Base-by-base conservation (phyloP, 2,888 invertebrate species). In the Phymatocera aterrima region DNA sequence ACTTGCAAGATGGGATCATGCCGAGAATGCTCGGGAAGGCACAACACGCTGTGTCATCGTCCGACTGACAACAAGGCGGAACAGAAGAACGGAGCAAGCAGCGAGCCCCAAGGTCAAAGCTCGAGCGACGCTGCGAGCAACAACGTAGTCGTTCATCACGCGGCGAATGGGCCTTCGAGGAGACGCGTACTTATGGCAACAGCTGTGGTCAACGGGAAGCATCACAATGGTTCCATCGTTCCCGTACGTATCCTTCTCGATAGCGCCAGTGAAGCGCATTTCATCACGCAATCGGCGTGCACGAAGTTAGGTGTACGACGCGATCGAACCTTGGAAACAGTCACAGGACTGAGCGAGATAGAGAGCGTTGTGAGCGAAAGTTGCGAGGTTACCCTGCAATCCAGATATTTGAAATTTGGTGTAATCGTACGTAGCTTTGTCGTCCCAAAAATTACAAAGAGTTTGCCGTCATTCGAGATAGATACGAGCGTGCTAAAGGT, bases 391-490 rank as follows among this genome's bases (percentile, higher is more conserved):
- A 12, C 54, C 2, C 57, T 80, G 28, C 34, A 21, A 0, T 80
- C 80, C 34, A 37, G 68, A 68, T 54, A 65, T 75, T 78, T 77
- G 40, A 77, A 51, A 18, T 78, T 68, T 5, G 12, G 40, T 8
- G 43, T 77, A 15, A 78, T 74, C 31, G 57, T 77, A 21, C 57
- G 54, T 61, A 79, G 81, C 60, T 60, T 80, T 0, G 68, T 82
- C 15, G 80, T 79, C 21, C 68, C 70, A 6, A 57, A 40, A 24
- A 80, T 82, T 12, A 79, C 81, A 12, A 81, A 81, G n/a, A 40
- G 6, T 0, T 54, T 82, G 21, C 82, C 82, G 12, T 78, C 77
- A 1, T 8, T 78, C 15, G 21, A 43, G 5, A 43, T 81, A 18
- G 70, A 81, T 82, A 54, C 77, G 72, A 61, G 0, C 57, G 6